These are phyloP conservation scores for Betta splendens DNA, from an alignment of 2,797 vertebrate species.

Conservation along the genomic window DNA sequence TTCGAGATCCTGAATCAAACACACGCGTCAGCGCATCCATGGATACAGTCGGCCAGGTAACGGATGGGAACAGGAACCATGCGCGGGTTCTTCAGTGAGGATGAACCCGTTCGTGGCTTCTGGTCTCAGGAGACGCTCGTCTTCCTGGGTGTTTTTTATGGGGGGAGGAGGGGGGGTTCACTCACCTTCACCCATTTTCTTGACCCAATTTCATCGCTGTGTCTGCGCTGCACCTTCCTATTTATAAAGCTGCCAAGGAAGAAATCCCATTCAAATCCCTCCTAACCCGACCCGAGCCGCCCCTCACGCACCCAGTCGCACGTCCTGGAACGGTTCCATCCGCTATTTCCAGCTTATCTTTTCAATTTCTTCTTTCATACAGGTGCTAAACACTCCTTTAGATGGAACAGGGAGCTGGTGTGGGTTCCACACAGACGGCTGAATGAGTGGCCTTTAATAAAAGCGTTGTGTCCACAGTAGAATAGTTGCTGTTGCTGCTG, in stretches of 20 bases:
- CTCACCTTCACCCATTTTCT: slow-evolving; percentile 70
- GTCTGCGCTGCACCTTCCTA: slow-evolving; percentile 50
- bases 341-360: too few relatives aligned
- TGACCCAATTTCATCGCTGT: slow-evolving; percentile 69
- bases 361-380: too few relatives aligned
- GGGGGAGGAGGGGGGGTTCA: slow-evolving; percentile 27
- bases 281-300: slow-evolving; percentile 57
- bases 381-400: too few relatives aligned
- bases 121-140: slow-evolving; percentile 5
- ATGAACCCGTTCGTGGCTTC: background rate
- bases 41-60: slow-evolving; percentile 46
- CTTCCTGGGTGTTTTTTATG: background rate
- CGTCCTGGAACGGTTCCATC: background rate
- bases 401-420: too few relatives aligned
- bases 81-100: too few relatives aligned
- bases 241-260: slow-evolving; percentile 54
- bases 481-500: too few relatives aligned
- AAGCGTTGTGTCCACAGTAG: too few relatives aligned
- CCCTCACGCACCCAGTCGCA: slow-evolving; percentile 25
- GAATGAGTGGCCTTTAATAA: too few relatives aligned
- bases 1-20: slow-evolving; percentile 17
- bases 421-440: too few relatives aligned
- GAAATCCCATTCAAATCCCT: slow-evolving; percentile 60
- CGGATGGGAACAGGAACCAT: too few relatives aligned
- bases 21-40: slow-evolving; percentile 37